Evolutionary conservation across 2,797 vertebrate species (phyloP).

Genomic region (Sebastes melanostomus): DNA sequence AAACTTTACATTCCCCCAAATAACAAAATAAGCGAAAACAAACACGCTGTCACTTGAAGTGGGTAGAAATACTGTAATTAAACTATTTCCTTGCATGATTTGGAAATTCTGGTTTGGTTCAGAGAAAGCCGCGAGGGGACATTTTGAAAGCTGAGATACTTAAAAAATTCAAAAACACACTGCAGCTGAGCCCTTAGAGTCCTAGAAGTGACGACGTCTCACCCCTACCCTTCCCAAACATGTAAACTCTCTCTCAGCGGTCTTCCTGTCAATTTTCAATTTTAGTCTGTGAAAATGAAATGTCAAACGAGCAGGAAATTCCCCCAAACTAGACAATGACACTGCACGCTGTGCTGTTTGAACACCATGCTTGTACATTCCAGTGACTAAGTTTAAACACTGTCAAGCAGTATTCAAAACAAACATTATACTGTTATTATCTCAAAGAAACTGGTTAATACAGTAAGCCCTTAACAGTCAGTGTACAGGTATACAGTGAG

Average conservation of each 20-base stretch:
- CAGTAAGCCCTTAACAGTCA: conserved; percentile 11
- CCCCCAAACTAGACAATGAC: conserved; percentile 45
- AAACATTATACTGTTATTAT: conserved; percentile 19
- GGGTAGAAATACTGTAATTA: neutral
- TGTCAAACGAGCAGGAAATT: conserved; percentile 64
- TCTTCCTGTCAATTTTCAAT: conserved; percentile 60
- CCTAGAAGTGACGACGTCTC: conserved; percentile 26
- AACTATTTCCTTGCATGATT: neutral
- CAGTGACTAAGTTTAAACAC: conserved; percentile 22
- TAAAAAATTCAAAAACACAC: neutral
- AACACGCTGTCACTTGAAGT: neutral
- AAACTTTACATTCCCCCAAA: neutral
- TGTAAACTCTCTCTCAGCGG: conserved; percentile 5
- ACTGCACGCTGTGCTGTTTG: neutral
- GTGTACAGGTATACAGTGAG: conserved; percentile 24
- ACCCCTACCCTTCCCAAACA: conserved; percentile 54
- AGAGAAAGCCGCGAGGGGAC: conserved; percentile 6
- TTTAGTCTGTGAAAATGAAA: conserved; percentile 51
- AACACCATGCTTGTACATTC: conserved; percentile 42
- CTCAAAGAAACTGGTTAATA: neutral
- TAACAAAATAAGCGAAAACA: neutral
- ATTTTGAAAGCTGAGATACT: conserved; percentile 1
- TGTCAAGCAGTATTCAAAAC: neutral
- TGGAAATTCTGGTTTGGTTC: conserved; percentile 15
- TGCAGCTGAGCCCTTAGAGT: conserved; percentile 6